Conservation (phyloP, 1,140 invertebrate species). For the Brachystomella parvula region DNA sequence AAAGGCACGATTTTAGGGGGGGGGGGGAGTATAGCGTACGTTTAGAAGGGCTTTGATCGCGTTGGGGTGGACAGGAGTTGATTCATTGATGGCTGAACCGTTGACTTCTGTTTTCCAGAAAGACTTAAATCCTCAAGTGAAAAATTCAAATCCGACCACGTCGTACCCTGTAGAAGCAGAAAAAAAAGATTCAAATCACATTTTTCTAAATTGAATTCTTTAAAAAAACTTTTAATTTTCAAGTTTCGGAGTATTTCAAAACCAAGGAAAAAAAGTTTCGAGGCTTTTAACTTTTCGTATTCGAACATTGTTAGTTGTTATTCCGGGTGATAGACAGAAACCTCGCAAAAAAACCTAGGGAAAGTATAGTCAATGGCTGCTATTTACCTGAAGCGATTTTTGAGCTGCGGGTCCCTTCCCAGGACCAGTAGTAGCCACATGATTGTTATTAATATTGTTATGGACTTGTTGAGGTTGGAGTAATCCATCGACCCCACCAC, state of each 20-base stretch:
- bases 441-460: conserved; percentile 34
- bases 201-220: neutral
- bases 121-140: conserved; percentile 29
- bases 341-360: neutral
- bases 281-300: too few species aligned
- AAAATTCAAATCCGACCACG: conserved; percentile 36
- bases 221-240: neutral
- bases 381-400: conserved; percentile 1
- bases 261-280: too few species aligned
- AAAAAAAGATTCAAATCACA: neutral
- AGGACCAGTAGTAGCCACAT: conserved; percentile 5
- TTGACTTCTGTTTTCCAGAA: neutral
- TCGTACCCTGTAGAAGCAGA: conserved; percentile 32
- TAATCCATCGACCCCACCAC: neutral
- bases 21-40: too few species aligned
- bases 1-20: too few species aligned
- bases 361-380: neutral
- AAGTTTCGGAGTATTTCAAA: neutral
- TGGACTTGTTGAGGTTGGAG: conserved; percentile 11
- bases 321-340: neutral
- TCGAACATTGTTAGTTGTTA: too few species aligned
- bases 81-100: conserved; percentile 8
- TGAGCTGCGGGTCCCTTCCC: neutral
- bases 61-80: neutral
- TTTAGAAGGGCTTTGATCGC: conserved; percentile 1